Base-by-base conservation (phyloP, 2,797 vertebrate genomes). In the Takifugu ocellatus region DNA sequence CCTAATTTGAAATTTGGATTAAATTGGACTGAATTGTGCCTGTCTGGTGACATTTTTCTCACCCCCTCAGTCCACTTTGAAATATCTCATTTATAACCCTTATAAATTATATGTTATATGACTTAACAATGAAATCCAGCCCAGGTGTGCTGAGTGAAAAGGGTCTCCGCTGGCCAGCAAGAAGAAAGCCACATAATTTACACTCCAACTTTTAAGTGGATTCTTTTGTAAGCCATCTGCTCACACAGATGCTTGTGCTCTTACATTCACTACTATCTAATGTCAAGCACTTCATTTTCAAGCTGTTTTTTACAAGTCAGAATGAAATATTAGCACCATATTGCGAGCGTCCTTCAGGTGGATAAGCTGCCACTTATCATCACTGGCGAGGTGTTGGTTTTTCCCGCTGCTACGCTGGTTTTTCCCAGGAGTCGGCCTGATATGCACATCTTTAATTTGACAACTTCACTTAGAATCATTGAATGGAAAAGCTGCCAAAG, bases 1-100 rank as follows among this genome's bases (percentile, higher is more conserved):
- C 60, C 70, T 80, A 82, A 87, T 89, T 86, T 84, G 70, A 86
- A 78, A 76, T 81, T 65, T 73, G 72, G 78, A 78, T 79, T 66
- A 75, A 77, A 63, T 79, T 70, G 76, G 77, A 68, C 21, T 73
- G 61, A 79, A 81, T 70, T 71, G 76, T 79, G 47, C 73, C 45
- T 57, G 67, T 79, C 77, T 68, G 74, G 71, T 55, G 44, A 68
- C 68, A 79, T 74, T 81, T 79, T 58, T 46, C 17, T 85, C 84
- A 87, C 54, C 33, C 12, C 33, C 12, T 10, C 54, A 54, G 33
- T 58, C 63, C 70, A 75, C 15, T 47, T 26, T 48, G 50, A 25
- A 43, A 66, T 21, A 27, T 66, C 21, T 72, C 12, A 39, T 12
- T 25, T 29, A 48, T 66, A 66, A 77, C 66, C 72, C 66, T 76